These are phyloP conservation scores for Phasia obesa DNA, from an alignment of 2,888 invertebrate genomes.

Conservation along the genomic window DNA sequence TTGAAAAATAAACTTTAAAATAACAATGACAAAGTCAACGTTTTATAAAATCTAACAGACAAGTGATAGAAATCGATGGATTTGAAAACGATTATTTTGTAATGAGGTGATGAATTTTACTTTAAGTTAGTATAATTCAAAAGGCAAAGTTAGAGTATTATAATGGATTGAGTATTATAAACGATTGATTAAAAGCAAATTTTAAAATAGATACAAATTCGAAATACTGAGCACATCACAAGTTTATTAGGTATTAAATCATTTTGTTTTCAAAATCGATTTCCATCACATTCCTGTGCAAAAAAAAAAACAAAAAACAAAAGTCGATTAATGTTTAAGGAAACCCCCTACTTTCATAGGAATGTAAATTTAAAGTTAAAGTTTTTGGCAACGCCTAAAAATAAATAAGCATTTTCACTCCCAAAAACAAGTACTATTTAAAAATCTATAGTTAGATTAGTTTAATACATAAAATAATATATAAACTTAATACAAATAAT, in stretches of 20 bases:
- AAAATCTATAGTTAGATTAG: constrained; percentile 23
- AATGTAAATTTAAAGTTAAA: constrained; percentile 56
- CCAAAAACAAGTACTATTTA: constrained; percentile 32
- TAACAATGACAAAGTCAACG: constrained; percentile 23
- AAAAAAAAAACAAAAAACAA: background rate
- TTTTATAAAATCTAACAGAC: constrained; percentile 2
- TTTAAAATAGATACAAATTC: no score
- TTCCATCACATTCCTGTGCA: background rate
- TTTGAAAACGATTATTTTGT: no score
- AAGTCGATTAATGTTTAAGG: constrained; percentile 7
- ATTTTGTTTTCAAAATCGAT: no score
- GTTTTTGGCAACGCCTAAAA: constrained; percentile 48
- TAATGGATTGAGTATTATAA: no score
- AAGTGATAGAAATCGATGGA: no score
- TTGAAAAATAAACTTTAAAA: background rate
- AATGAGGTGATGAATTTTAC: no score
- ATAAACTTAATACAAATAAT: background rate
- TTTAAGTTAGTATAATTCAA: no score
- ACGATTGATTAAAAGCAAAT: no score
- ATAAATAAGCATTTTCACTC: constrained; percentile 46
- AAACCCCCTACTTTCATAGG: constrained; percentile 38
- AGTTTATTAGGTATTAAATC: no score
- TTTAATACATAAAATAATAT: constrained; percentile 24
- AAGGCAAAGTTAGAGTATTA: no score
- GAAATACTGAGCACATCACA: no score